phyloP scores from a whole-genome alignment of 2,888 invertebrate species.

The Allygus modestus region DNA sequence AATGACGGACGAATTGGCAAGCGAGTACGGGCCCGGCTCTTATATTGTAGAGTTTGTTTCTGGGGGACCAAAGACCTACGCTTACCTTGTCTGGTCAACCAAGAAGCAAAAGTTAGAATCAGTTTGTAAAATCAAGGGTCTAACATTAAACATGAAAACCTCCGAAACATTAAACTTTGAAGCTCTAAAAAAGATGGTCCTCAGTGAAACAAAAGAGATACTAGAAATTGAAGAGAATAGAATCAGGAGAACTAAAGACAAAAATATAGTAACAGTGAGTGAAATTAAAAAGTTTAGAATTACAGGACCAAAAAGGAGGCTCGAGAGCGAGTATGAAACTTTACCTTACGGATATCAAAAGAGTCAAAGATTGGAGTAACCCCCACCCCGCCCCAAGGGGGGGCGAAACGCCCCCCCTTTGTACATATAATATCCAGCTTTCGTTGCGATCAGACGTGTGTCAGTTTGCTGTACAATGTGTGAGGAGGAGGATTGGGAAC shows the following conservation, averaged over 20 bases:
- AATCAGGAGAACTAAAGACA: slow-evolving; percentile 21
- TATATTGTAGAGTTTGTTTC: slow-evolving; percentile 61
- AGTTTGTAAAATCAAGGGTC: slow-evolving; percentile 40
- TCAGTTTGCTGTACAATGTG: no score
- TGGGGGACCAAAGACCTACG: slow-evolving; percentile 62
- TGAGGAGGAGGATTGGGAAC: no score
- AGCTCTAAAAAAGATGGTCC: slow-evolving; percentile 18
- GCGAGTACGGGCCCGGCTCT: slow-evolving; percentile 48
- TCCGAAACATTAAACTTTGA: not conserved
- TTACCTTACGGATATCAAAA: slow-evolving; percentile 26
- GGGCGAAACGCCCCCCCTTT: no score
- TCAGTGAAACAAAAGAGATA: not conserved
- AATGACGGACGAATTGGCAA: slow-evolving; percentile 59
- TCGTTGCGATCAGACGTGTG: no score
- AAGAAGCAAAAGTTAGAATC: not conserved
- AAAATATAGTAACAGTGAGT: slow-evolving; percentile 5
- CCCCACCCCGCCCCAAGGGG: no score
- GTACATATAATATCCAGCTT: no score
- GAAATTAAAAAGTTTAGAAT: slow-evolving; percentile 4
- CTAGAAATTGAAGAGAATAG: slow-evolving; percentile 17
- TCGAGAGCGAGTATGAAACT: slow-evolving; percentile 3
- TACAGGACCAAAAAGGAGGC: slow-evolving; percentile 27
- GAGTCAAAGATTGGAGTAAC: not conserved
- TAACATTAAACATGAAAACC: not conserved
- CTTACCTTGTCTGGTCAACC: slow-evolving; percentile 39